These are phyloP conservation scores for Kobus ellipsiprymnus DNA, from an alignment of 2,113 vertebrate species.

Conservation along the genomic window DNA sequence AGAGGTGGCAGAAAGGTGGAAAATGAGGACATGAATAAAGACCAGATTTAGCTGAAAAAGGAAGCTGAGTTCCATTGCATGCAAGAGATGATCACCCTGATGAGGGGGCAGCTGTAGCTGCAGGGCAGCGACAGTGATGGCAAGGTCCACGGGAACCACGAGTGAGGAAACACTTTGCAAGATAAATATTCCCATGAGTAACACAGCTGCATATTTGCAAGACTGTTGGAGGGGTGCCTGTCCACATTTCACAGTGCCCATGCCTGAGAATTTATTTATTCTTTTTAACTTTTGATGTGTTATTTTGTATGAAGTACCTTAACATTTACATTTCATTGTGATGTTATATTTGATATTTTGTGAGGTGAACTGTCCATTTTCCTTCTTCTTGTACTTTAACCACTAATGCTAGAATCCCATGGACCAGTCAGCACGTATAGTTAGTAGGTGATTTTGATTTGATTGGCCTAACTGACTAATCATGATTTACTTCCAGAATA, in stretches of 20 bases:
- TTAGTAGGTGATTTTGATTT: background rate
- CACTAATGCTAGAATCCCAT: background rate
- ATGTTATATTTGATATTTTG: constrained; percentile 53
- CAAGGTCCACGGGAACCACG: constrained; percentile 72
- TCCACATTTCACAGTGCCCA: background rate
- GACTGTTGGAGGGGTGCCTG: background rate
- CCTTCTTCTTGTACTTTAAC: constrained; percentile 42
- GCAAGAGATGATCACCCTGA: constrained; percentile 98
- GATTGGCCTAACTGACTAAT: background rate
- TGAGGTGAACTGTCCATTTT: constrained; percentile 20
- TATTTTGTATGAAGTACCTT: constrained; percentile 64
- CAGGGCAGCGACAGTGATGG: constrained; percentile 82
- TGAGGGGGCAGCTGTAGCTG: constrained; percentile 93
- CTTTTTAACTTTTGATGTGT: constrained; percentile 16
- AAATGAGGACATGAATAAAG: constrained; percentile 95
- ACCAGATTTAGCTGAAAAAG: constrained; percentile 96
- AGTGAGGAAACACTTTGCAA: constrained; percentile 68
- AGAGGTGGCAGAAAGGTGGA: constrained; percentile 94
- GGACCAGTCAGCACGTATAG: background rate
- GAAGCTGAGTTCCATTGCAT: constrained; percentile 97
- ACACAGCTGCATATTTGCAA: background rate
- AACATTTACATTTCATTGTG: constrained; percentile 59
- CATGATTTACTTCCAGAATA: background rate
- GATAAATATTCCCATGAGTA: constrained; percentile 30
- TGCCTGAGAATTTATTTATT: constrained; percentile 51